Evolutionary conservation across 2,797 vertebrate species (phyloP).

Genomic region (Sphaeramia orbicularis): DNA sequence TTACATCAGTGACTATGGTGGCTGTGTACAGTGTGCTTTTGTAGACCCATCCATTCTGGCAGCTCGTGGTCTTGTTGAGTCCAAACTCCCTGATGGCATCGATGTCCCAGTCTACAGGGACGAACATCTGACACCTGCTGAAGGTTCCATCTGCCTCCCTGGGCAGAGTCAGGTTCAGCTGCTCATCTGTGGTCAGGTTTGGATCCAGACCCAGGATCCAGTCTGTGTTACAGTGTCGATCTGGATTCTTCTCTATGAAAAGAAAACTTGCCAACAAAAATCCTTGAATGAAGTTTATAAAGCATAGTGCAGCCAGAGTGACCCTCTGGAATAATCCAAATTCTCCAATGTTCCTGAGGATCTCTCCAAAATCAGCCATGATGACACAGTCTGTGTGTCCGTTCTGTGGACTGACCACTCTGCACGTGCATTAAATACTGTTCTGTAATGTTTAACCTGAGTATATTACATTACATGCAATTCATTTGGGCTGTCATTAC

Average conservation of each 20-base stretch:
- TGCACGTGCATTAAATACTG: no score
- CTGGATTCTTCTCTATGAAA: conserved; percentile 79
- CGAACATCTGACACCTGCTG: conserved; percentile 87
- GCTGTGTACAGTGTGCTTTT: conserved; percentile 58
- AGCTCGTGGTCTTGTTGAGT: conserved; percentile 83
- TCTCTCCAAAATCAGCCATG: conserved; percentile 82
- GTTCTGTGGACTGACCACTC: no score
- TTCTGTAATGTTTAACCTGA: no score
- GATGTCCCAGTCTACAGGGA: conserved; percentile 82
- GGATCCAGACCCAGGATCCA: conserved; percentile 82
- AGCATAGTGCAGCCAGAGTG: conserved; percentile 74
- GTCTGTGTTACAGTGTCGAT: conserved; percentile 84
- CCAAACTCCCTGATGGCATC: conserved; percentile 72
- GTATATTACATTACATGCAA: no score
- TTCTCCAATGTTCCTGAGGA: conserved; percentile 80
- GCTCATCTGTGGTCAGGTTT: conserved; percentile 83
- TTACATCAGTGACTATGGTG: conserved; percentile 87
- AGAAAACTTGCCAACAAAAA: conserved; percentile 84
- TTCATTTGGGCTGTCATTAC: no score
- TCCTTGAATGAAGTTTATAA: conserved; percentile 73
- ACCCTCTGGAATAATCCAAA: conserved; percentile 86
- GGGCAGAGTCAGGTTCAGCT: conserved; percentile 87
- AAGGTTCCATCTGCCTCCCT: conserved; percentile 68
- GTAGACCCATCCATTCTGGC: conserved; percentile 87
- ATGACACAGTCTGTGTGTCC: no score